phyloP scores from a whole-genome alignment of 2,797 vertebrate species.

The Lepilemur septentrionalis region DNA sequence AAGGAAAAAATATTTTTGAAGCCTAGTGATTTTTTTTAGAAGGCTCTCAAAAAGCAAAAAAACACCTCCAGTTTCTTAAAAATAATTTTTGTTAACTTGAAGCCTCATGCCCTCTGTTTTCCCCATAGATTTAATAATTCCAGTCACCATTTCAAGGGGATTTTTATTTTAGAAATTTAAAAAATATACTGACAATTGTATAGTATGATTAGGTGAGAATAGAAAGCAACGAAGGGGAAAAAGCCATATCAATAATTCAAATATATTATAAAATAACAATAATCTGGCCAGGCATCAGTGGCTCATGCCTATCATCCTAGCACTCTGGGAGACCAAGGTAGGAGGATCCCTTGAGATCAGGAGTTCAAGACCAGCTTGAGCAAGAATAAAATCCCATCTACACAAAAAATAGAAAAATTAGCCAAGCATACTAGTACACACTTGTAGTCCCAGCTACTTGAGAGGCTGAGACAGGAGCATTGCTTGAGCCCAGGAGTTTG shows the following conservation, averaged over 20 bases:
- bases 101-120: neutral
- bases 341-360: neutral
- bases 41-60: neutral
- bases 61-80: neutral
- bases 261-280: neutral
- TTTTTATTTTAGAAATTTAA: conserved; percentile 42
- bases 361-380: neutral
- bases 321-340: neutral
- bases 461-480: neutral
- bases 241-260: neutral
- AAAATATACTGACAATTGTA: conserved; percentile 25
- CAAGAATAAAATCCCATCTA: neutral
- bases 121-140: neutral
- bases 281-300: neutral
- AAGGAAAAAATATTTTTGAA: conserved; percentile 60
- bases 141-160: neutral
- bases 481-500: neutral
- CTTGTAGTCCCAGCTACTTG: neutral
- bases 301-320: neutral
- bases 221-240: neutral
- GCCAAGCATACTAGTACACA: neutral
- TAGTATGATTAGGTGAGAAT: neutral
- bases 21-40: conserved; percentile 32
- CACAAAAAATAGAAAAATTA: neutral
- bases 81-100: conserved; percentile 33